Conservation (phyloP, 2,797 vertebrate genomes). For the Tapirus indicus region DNA sequence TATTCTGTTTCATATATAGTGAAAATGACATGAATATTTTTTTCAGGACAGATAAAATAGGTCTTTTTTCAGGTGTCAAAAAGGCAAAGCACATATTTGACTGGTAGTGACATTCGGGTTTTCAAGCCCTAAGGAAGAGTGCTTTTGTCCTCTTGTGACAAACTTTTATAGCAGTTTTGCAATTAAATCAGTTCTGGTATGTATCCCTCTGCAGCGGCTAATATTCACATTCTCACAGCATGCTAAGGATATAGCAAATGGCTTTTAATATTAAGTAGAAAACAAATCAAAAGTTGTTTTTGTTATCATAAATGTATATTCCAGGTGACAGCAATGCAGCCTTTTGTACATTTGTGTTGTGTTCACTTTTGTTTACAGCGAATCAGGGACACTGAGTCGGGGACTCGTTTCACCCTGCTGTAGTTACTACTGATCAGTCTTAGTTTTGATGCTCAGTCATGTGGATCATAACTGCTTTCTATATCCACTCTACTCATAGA, state of each 20-base stretch:
- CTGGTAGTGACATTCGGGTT: neutral
- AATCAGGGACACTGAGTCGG: neutral
- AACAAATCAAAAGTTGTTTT: neutral
- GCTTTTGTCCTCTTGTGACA: neutral
- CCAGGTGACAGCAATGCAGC: neutral
- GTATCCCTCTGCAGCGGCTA: neutral
- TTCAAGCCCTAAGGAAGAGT: neutral
- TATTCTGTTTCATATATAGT: neutral
- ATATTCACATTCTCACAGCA: neutral
- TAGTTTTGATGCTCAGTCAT: neutral
- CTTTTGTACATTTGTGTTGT: neutral
- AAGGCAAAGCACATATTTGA: slow-evolving; percentile 12
- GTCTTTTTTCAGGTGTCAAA: neutral
- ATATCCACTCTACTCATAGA: neutral
- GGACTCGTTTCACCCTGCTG: neutral
- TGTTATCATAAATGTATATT: neutral
- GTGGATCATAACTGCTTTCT: neutral
- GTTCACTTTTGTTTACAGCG: neutral
- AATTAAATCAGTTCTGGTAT: neutral
- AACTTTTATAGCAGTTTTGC: neutral
- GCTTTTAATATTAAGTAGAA: neutral
- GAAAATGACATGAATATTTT: neutral
- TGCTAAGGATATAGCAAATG: neutral
- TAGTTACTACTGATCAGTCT: neutral
- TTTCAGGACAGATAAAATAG: neutral